Percentiles rank a stretch among this genome's conserved stretches.
Conservation (phyloP, 2,888 invertebrate species). For the Aricia artaxerxes region DNA sequence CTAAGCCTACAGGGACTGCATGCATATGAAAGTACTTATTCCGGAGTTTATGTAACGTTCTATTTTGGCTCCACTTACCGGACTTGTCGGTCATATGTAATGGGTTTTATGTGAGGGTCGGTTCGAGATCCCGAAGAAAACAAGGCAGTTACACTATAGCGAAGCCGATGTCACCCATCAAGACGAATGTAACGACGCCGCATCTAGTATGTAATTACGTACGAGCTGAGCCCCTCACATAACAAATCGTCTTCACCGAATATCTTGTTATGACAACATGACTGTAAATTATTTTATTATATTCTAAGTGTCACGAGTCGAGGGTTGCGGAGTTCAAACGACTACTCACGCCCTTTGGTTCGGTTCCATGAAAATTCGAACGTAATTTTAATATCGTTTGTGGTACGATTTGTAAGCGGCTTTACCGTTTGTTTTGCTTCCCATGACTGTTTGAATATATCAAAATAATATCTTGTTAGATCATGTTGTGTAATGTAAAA, state of each 20-base stretch:
- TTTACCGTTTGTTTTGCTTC: constrained; percentile 3
- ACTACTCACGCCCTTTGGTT: constrained; percentile 16
- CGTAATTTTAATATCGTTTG: constrained; percentile 20
- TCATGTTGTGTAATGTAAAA: not conserved
- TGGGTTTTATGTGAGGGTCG: not conserved
- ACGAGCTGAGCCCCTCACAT: constrained; percentile 34
- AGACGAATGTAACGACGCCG: constrained; percentile 31
- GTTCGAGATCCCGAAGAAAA: not conserved
- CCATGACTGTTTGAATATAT: not conserved
- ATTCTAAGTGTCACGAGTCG: constrained; percentile 28
- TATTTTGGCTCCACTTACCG: not conserved
- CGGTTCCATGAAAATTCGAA: constrained; percentile 11
- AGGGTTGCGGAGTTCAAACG: constrained; percentile 21
- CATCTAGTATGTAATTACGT: constrained; percentile 32
- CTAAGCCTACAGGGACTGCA: not conserved
- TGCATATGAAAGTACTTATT: not conserved
- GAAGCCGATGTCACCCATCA: not conserved
- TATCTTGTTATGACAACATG: constrained; percentile 36
- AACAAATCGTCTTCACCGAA: constrained; percentile 36
- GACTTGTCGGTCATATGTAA: not conserved
- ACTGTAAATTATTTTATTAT: constrained; percentile 35
- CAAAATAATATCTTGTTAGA: not conserved
- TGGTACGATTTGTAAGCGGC: not conserved
- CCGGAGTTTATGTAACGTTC: not conserved
- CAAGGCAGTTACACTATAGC: not conserved